Evolutionary conservation across 2,888 invertebrate species (phyloP).

Genomic region (Ophion ellenae): DNA sequence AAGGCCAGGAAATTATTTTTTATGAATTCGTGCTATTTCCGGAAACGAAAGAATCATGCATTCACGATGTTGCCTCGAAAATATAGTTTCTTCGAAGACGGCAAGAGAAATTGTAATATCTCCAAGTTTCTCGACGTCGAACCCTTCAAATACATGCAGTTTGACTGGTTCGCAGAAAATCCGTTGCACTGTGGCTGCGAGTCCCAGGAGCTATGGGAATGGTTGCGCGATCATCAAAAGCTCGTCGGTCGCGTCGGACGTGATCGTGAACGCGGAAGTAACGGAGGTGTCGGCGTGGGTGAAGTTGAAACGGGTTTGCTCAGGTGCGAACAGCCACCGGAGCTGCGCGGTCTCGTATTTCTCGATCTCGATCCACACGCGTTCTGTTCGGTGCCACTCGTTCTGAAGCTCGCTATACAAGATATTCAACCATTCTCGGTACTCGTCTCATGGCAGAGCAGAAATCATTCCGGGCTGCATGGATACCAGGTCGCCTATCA

Average conservation of each 20-base stretch:
- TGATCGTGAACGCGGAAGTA: constrained; percentile 75
- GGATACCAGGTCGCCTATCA: constrained; percentile 95
- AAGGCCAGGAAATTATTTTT: neutral
- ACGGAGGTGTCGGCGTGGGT: constrained; percentile 73
- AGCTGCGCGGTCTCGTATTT: constrained; percentile 90
- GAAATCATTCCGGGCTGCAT: constrained; percentile 93
- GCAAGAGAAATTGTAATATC: neutral
- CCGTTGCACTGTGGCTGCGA: constrained; percentile 96
- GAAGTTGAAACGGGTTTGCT: constrained; percentile 83
- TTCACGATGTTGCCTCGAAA: neutral
- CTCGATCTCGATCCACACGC: constrained; percentile 91
- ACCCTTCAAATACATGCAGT: neutral
- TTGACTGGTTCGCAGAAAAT: constrained; percentile 87
- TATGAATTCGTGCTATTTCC: neutral
- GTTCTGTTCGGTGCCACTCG: constrained; percentile 93
- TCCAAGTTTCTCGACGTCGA: neutral
- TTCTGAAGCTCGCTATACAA: constrained; percentile 93
- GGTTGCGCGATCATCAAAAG: constrained; percentile 95
- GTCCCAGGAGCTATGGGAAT: constrained; percentile 95
- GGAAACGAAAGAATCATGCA: neutral
- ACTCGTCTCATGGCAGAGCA: constrained; percentile 95
- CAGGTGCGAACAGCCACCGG: constrained; percentile 93
- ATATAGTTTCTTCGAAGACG: neutral
- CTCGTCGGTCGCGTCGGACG: constrained; percentile 87
- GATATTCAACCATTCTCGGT: constrained; percentile 95